Base-by-base conservation (phyloP, 2,888 invertebrate species). In the Euproctis similis region DNA sequence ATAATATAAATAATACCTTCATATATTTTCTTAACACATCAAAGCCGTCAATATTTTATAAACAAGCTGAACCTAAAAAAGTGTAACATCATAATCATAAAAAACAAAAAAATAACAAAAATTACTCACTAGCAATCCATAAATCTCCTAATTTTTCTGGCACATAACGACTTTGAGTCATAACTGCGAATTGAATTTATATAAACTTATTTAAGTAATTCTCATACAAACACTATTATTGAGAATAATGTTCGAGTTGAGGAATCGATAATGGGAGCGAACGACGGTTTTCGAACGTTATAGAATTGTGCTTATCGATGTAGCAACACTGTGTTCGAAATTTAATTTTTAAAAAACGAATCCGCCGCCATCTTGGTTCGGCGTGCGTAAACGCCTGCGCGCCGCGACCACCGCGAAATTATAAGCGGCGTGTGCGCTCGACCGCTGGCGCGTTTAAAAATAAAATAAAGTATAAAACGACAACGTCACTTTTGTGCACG, bases 391-490 rank as follows among this genome's bases (percentile, higher is more conserved):
- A 81, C 82, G 81, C 76, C 77, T 78, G 73, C 76, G 76, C 80
- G 73, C 73, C 63, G 72, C 78, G 77, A 76, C 66, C 73, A 74
- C 69, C 81, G 84, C 84, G 78, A 84, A 84, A 80, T 84, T 82
- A 84, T 80, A 81, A 69, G 61, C 74, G 46, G 75, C 62, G 68
- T 65, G 71, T n/a, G n/a, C 65, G 61, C 62, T 63, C 73, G 59
- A 57, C 69, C 69, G 73, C 72, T 67, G 59, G 70, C 70, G 64
- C 61, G 81, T 73, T 77, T 80, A 82, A 82, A 84, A 84, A 84
- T 82, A 84, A 82, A 82, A 81, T 82, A 82, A 80, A 82, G 71
- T 75, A 78, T 78, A 80, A n/a, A n/a, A n/a, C n/a, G n/a, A n/a
- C n/a, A 78, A 80, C 80, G 78, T 74, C 84, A 81, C 78, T 78